A percentile compares a stretch with the other conserved stretches of the same genome.
Conservation (phyloP, 1,140 invertebrate genomes). For the Camponotus pennsylvanicus region DNA sequence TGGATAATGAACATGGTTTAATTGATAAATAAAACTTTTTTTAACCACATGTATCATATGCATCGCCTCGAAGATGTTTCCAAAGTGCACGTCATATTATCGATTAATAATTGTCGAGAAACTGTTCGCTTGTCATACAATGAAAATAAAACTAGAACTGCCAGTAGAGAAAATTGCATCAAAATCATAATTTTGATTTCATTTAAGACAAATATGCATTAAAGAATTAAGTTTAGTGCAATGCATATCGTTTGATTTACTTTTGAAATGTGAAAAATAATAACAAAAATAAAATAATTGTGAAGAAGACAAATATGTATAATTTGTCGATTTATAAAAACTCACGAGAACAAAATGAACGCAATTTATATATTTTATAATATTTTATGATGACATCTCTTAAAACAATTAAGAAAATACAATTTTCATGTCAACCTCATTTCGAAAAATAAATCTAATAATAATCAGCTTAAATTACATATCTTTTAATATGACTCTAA, state of each 20-base stretch:
- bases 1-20: background rate
- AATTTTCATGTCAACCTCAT: background rate
- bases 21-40: background rate
- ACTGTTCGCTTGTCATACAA: background rate
- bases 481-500: conserved; percentile 7
- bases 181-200: background rate
- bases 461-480: background rate
- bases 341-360: background rate
- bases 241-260: background rate
- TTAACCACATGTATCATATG: conserved; percentile 7
- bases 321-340: background rate
- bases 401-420: background rate
- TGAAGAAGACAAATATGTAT: background rate
- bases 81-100: conserved; percentile 24
- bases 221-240: background rate
- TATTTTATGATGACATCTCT: no score
- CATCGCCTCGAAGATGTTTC: background rate
- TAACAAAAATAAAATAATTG: background rate
- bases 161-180: background rate
- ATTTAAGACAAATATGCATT: background rate
- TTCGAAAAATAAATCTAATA: background rate
- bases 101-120: conserved; percentile 38
- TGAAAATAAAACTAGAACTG: conserved; percentile 23
- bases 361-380: no score
- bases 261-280: no score